Evolutionary conservation across 2,113 vertebrate genomes (phyloP).

Genomic region (Gadus macrocephalus): DNA sequence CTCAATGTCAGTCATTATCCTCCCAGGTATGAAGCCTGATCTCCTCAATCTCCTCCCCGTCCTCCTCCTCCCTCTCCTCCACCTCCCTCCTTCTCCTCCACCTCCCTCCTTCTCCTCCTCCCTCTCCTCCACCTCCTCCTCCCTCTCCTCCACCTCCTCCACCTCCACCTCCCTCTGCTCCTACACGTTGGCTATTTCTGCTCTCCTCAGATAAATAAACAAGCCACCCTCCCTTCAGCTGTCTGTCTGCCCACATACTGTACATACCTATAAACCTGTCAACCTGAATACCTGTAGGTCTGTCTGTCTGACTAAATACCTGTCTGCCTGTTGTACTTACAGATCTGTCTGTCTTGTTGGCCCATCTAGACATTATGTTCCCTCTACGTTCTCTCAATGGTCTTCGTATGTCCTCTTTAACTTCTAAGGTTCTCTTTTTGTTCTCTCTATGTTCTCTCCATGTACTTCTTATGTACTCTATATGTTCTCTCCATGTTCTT

Average conservation of each 20-base stretch:
- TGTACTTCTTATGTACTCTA: too few species aligned
- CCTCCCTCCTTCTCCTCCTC: conserved; percentile 6
- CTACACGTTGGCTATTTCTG: conserved; percentile 45
- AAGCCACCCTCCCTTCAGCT: conserved; percentile 25
- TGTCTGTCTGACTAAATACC: background rate
- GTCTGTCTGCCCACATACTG: background rate
- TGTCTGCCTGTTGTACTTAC: background rate
- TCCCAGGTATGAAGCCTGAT: conserved; percentile 51
- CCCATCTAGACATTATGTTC: too few species aligned
- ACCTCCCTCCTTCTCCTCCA: conserved; percentile 21
- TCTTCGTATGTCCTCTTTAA: too few species aligned
- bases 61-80: conserved; percentile 25
- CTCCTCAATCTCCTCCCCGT: background rate
- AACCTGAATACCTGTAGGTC: conserved; percentile 7
- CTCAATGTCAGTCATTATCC: conserved; percentile 60
- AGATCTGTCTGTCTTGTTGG: background rate
- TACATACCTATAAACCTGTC: background rate
- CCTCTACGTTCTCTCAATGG: too few species aligned
- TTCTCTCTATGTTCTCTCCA: too few species aligned
- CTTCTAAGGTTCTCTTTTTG: too few species aligned
- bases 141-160: too few species aligned
- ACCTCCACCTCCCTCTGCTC: background rate
- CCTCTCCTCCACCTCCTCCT: too few species aligned
- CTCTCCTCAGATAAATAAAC: conserved; percentile 23
- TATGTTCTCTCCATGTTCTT: too few species aligned